phyloP scores from a whole-genome alignment of 2,797 vertebrate species.

The Sphenodon punctatus region DNA sequence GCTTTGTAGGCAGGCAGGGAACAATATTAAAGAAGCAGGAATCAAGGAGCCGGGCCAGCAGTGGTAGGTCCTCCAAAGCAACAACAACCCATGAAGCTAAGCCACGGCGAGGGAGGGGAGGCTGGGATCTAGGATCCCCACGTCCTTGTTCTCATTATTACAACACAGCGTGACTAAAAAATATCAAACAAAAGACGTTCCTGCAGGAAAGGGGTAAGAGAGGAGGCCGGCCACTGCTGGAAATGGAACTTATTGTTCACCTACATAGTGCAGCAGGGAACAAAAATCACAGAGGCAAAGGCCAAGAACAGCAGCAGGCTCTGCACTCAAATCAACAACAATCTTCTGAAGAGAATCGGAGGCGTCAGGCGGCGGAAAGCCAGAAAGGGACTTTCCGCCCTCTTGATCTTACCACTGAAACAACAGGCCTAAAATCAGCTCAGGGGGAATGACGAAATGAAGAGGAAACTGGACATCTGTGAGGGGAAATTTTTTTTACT shows the following conservation, averaged over 20 bases:
- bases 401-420: neutral
- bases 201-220: conserved; percentile 67
- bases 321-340: conserved; percentile 40
- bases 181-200: conserved; percentile 65
- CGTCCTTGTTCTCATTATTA: conserved; percentile 64
- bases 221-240: conserved; percentile 58
- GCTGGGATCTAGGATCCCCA: conserved; percentile 43
- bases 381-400: conserved; percentile 20
- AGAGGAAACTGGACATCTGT: too few species aligned
- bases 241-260: conserved; percentile 68
- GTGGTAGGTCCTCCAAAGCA: conserved; percentile 59
- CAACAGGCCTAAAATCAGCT: too few species aligned
- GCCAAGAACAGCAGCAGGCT: conserved; percentile 58
- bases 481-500: too few species aligned
- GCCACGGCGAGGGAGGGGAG: conserved; percentile 46
- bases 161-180: conserved; percentile 63
- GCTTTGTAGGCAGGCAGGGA: conserved; percentile 62
- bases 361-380: neutral
- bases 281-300: conserved; percentile 54
- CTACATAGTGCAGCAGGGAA: conserved; percentile 51
- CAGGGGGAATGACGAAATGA: too few species aligned
- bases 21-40: conserved; percentile 58
- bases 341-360: conserved; percentile 29
- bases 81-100: conserved; percentile 51
- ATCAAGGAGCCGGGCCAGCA: conserved; percentile 50